Conservation (phyloP, 1,140 invertebrate genomes). For the Drosophila virilis region DNA sequence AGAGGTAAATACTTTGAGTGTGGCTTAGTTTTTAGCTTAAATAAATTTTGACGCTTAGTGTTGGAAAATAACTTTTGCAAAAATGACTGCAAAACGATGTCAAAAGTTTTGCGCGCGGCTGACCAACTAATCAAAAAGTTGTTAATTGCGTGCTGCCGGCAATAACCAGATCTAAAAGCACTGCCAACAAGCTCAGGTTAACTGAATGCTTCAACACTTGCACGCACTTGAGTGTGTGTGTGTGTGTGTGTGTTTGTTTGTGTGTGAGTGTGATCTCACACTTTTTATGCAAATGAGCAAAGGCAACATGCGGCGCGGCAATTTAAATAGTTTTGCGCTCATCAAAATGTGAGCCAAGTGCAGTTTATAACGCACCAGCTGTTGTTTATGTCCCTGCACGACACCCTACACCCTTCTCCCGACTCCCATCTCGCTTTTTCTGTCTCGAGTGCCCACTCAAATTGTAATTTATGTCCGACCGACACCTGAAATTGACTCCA, state of each 20-base stretch:
- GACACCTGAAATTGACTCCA: slow-evolving; percentile 77
- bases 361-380: slow-evolving; percentile 64
- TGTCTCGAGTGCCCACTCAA: slow-evolving; percentile 58
- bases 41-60: slow-evolving; percentile 44
- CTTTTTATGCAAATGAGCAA: slow-evolving; percentile 46
- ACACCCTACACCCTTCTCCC: background rate
- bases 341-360: slow-evolving; percentile 52
- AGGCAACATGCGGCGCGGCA: slow-evolving; percentile 21
- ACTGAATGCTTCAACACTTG: background rate
- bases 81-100: slow-evolving; percentile 63
- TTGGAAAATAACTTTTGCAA: slow-evolving; percentile 52
- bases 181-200: background rate
- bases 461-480: slow-evolving; percentile 74
- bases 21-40: slow-evolving; percentile 50
- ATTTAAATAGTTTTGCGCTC: slow-evolving; percentile 55
- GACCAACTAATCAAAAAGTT: slow-evolving; percentile 77
- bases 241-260: background rate
- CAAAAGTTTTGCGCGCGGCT: slow-evolving; percentile 67
- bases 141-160: slow-evolving; percentile 70
- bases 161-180: slow-evolving; percentile 42
- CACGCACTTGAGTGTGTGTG: slow-evolving; percentile 1
- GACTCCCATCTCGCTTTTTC: background rate
- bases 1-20: slow-evolving; percentile 11
- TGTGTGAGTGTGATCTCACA: background rate
- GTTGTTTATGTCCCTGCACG: slow-evolving; percentile 35